Percentiles rank a stretch among this genome's conserved stretches.
Evolutionary conservation across 2,888 invertebrate genomes (phyloP).

Genomic region (Aphodius sticticus): DNA sequence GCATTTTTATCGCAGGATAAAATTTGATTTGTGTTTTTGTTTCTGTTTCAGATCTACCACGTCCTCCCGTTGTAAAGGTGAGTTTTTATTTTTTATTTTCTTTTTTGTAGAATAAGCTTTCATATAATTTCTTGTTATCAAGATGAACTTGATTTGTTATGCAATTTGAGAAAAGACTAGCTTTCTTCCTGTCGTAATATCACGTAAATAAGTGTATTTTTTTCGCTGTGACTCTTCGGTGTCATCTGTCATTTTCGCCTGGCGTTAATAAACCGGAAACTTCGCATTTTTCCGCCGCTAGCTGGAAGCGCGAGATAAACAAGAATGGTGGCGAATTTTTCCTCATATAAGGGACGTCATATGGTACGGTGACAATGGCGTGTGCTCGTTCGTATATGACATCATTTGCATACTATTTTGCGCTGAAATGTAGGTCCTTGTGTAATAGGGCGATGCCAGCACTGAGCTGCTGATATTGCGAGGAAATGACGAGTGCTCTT

Average conservation of each 20-base stretch:
- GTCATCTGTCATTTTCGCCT: neutral
- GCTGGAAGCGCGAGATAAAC: neutral
- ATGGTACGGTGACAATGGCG: neutral
- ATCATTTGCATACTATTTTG: neutral
- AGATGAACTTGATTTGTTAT: too few relatives aligned
- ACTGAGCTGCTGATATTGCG: neutral
- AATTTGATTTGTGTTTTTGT: neutral
- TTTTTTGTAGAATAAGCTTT: too few relatives aligned
- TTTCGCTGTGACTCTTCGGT: neutral
- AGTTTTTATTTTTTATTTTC: neutral
- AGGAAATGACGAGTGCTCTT: neutral
- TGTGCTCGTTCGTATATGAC: neutral
- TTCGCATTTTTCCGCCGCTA: neutral
- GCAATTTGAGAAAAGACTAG: too few relatives aligned
- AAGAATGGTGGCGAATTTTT: neutral
- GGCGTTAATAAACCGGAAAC: neutral
- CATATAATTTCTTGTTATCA: too few relatives aligned
- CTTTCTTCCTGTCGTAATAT: too few relatives aligned
- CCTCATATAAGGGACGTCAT: neutral
- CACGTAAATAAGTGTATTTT: neutral
- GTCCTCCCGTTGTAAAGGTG: neutral
- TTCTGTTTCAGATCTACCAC: neutral
- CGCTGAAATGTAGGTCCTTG: neutral
- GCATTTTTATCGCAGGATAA: neutral
- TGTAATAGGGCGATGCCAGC: neutral